Evolutionary conservation across 2,888 invertebrate species (phyloP), one percentile per base, ranked within the genome.

Genomic region (Eupithecia dodoneata): DNA sequence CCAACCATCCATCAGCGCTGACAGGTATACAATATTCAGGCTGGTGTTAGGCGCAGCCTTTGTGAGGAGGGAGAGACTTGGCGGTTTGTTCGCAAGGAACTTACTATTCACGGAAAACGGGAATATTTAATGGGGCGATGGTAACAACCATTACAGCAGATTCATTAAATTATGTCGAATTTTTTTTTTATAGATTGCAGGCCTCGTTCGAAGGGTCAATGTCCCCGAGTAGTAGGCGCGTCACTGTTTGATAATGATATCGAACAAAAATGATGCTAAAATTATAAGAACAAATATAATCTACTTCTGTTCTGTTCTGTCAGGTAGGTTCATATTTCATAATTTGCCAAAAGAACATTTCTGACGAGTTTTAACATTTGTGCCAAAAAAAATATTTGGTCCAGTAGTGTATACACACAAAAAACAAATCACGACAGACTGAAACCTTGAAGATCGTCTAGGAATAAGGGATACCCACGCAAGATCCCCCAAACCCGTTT

Each of bases 21-120:
- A 71, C 74, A 75, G 76, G 66, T 72, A 67, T 70, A 69, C 52
- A 66, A 47, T 71, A 70, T 74, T 73, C 66, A 63, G 47, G 66
- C 41, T 30, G 52, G 42, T 41, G 52, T 30, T 71, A n/a, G 42
- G 47, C 45, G 44, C 67, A 44, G n/a, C 45, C 67, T 69, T 69
- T 69, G 67, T 69, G 30, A 63, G 63, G 30, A 63, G 63, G 18
- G 63, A 30, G 10, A 63, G 63, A 63, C 63, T 63, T 63, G 63
- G 63, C 63, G 63, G 63, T 63, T 63, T 63, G 30, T 63, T 18
- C 10, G 10, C 30, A 63, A 63, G 30, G 63, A 63, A 63, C n/a
- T 55, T 63, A 63, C 63, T 30, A 63, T 30, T 63, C 63, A 63
- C 9, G 18, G 30, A 63, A 30, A 10, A 18, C 59, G 30, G 63